These are phyloP conservation scores for Dynastes maya DNA, from an alignment of 2,888 invertebrate genomes.

Conservation along the genomic window DNA sequence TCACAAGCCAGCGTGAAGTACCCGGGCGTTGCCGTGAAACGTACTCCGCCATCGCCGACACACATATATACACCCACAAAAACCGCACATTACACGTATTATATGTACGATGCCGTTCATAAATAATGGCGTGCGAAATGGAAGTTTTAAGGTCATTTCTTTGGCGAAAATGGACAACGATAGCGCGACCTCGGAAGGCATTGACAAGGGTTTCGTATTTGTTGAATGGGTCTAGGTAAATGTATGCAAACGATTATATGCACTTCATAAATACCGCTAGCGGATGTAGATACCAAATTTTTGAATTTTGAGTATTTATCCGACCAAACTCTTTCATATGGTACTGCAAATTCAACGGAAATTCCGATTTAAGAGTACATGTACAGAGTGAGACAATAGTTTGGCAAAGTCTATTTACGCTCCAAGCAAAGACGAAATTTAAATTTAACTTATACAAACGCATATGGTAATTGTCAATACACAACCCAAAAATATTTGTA, in stretches of 20 bases:
- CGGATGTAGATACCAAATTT: too few relatives aligned
- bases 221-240: neutral
- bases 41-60: conserved; percentile 44
- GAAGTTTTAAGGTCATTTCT: conserved; percentile 3
- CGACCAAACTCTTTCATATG: too few relatives aligned
- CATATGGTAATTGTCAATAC: too few relatives aligned
- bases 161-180: neutral
- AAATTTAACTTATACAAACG: too few relatives aligned
- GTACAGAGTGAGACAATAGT: too few relatives aligned
- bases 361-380: too few relatives aligned
- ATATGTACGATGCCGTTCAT: neutral
- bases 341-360: too few relatives aligned
- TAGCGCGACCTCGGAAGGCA: neutral
- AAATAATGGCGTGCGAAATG: conserved; percentile 8
- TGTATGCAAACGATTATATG: neutral
- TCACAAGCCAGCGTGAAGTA: conserved; percentile 62
- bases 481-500: too few relatives aligned
- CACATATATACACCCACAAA: conserved; percentile 13
- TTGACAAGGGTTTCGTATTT: neutral
- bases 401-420: too few relatives aligned
- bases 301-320: too few relatives aligned
- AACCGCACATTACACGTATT: conserved; percentile 21
- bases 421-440: too few relatives aligned
- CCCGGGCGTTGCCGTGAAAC: conserved; percentile 53
- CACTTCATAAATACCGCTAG: too few relatives aligned